Evolutionary conservation across 2,888 invertebrate species (phyloP), one percentile per base, ranked within the genome.

Genomic region (Lithophane semibrunnea): DNA sequence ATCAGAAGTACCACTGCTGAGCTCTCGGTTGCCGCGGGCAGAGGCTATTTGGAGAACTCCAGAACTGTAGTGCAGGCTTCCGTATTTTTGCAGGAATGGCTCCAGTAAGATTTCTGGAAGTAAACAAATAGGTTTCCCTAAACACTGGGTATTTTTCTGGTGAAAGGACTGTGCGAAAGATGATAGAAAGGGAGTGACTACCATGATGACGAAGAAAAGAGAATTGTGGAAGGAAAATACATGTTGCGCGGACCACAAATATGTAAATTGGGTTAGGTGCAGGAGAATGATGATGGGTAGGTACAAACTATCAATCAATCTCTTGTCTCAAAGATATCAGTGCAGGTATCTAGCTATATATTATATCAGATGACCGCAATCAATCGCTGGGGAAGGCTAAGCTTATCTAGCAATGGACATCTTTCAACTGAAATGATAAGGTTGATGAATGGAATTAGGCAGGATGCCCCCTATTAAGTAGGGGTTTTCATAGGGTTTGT

Each of bases 31-130:
- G 42, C 98, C 98, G 10, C 97, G 95, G 0, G 97, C 95, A 84
- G 97, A 97, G 3, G 98, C 98, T 66, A 99, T 97, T 82, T 98
- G 97, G 65, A 99, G 97, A 89, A 98, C 97, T 0, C 98, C 98
- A 0, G 98, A 98, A 37, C 97, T 95, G 83, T 96, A 97, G 83
- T 94, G 95, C 87, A 93, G 91, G 49, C 89, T 91, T 0, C 95
- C 98, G 88, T 98, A 98, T 74, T 96, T 96, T 73, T 97, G 97
- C 52, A 97, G 92, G 61, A 96, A 93, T 0, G 98, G 98, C 89
- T 98, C 97, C 90, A 98, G 90, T 29, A 97, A 95, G 2, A 98
- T 92, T 88, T 95, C 95, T 95, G 84, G 1, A 79, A 81, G 1
- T 47, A n/a, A 5, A 44, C 0, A 16, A 58, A 56, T 18, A 8